Conservation (phyloP, 2,888 invertebrate genomes). For the Tachina fera region DNA sequence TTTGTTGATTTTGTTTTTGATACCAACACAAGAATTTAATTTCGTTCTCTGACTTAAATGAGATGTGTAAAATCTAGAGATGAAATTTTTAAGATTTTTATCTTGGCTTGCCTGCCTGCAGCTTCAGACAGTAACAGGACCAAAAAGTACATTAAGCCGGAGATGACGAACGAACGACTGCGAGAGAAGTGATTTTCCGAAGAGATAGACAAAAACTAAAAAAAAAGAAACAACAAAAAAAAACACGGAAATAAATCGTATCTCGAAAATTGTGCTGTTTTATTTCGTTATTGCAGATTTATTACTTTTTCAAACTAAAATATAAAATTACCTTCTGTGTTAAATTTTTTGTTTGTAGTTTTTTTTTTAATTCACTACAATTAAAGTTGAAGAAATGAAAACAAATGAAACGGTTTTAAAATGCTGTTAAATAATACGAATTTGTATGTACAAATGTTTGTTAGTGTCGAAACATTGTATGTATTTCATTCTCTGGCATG, state of each 20-base stretch:
- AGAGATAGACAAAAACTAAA: slow-evolving; percentile 47
- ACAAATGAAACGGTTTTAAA: slow-evolving; percentile 48
- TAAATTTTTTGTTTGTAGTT: slow-evolving; percentile 6
- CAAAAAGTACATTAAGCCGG: slow-evolving; percentile 43
- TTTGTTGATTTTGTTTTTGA: slow-evolving; percentile 7
- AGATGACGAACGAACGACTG: slow-evolving; percentile 22
- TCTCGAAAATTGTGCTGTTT: slow-evolving; percentile 26
- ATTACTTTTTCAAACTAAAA: slow-evolving; percentile 31
- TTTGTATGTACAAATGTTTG: not conserved
- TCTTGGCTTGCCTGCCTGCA: slow-evolving; percentile 63
- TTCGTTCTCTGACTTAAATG: slow-evolving; percentile 56
- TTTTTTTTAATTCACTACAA: slow-evolving; percentile 10
- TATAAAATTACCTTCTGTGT: slow-evolving; percentile 37
- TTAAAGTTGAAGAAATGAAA: slow-evolving; percentile 7
- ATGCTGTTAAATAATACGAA: slow-evolving; percentile 27
- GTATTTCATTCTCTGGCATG: not conserved
- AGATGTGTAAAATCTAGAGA: slow-evolving; percentile 65
- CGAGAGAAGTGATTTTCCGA: slow-evolving; percentile 53
- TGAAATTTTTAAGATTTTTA: slow-evolving; percentile 63
- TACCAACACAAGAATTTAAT: slow-evolving; percentile 47
- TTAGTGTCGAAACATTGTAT: not conserved
- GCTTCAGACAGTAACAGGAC: slow-evolving; percentile 55
- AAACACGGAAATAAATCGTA: slow-evolving; percentile 30
- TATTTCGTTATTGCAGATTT: slow-evolving; percentile 25
- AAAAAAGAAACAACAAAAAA: slow-evolving; percentile 8